These are phyloP conservation scores for Plectropomus leopardus DNA, from an alignment of 2,113 vertebrate genomes.

Conservation along the genomic window DNA sequence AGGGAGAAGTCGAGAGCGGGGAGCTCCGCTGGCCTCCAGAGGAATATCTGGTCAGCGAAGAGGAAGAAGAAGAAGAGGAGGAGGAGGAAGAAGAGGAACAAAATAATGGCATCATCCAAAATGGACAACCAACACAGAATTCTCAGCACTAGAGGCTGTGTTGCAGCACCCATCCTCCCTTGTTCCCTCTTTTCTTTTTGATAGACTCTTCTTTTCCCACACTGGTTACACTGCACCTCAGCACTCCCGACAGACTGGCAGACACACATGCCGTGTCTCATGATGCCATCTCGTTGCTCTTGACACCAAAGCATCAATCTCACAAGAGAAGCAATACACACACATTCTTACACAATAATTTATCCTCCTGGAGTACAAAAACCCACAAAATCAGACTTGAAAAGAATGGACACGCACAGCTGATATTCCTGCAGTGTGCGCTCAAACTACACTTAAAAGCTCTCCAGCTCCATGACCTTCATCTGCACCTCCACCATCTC, in stretches of 20 bases:
- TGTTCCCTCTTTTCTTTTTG: background rate
- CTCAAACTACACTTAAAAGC: conserved; percentile 83
- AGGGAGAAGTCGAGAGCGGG: conserved; percentile 96
- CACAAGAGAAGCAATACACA: conserved; percentile 59
- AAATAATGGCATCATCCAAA: conserved; percentile 82
- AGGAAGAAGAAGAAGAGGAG: conserved; percentile 73
- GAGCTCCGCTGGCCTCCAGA: conserved; percentile 98
- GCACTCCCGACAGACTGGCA: conserved; percentile 44
- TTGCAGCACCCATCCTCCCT: conserved; percentile 5
- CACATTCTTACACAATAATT: conserved; percentile 8
- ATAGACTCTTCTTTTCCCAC: conserved; percentile 54
- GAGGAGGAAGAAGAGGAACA: conserved; percentile 79
- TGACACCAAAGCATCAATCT: conserved; percentile 65
- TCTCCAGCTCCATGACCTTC: conserved; percentile 87
- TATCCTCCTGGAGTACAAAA: conserved; percentile 38
- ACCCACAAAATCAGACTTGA: conserved; percentile 22
- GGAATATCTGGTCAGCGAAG: conserved; percentile 93
- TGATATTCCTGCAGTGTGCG: too few species aligned
- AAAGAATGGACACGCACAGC: conserved; percentile 27
- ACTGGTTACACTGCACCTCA: conserved; percentile 67
- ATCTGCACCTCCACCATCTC: conserved; percentile 91
- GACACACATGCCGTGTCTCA: conserved; percentile 18
- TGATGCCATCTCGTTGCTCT: conserved; percentile 34
- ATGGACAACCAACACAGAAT: conserved; percentile 78
- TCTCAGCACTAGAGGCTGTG: conserved; percentile 75